phyloP scores from a whole-genome alignment of 2,113 vertebrate genomes.

The Gopherus evgoodei region DNA sequence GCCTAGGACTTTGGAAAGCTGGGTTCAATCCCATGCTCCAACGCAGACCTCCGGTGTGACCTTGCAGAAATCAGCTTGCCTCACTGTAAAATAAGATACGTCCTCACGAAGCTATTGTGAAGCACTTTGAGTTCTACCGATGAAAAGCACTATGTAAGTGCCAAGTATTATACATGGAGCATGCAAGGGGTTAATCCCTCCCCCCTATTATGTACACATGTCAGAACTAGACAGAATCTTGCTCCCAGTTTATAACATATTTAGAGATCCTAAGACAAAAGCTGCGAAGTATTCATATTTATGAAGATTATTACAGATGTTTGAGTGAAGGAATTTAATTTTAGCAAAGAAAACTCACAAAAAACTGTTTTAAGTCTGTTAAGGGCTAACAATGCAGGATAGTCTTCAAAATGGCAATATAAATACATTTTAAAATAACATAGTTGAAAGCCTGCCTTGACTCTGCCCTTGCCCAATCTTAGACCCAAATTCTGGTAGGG shows the following conservation, averaged over 20 bases:
- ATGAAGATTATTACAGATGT: no score
- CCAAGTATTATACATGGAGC: no score
- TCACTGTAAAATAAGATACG: no score
- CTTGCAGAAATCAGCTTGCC: no score
- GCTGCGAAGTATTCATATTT: neutral
- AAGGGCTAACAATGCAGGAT: rapidly evolving
- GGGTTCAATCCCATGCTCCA: no score
- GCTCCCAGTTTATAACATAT: neutral
- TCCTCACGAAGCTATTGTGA: no score
- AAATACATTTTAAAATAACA: neutral
- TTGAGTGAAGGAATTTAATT: neutral
- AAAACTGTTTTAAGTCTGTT: neutral
- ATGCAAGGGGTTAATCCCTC: neutral
- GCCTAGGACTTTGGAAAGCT: no score
- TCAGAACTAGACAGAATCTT: neutral
- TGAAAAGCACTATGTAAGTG: no score
- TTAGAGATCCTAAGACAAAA: neutral
- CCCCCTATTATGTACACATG: neutral
- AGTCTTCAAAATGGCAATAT: neutral
- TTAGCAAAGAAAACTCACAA: neutral
- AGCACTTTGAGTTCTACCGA: no score
- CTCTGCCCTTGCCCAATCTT: neutral
- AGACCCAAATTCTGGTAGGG: neutral
- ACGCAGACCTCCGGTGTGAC: no score
- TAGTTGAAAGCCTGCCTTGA: neutral